Evolutionary conservation across 2,797 vertebrate species (phyloP), one percentile per base, ranked within the genome.

Genomic region (Gymnocypris eckloni): DNA sequence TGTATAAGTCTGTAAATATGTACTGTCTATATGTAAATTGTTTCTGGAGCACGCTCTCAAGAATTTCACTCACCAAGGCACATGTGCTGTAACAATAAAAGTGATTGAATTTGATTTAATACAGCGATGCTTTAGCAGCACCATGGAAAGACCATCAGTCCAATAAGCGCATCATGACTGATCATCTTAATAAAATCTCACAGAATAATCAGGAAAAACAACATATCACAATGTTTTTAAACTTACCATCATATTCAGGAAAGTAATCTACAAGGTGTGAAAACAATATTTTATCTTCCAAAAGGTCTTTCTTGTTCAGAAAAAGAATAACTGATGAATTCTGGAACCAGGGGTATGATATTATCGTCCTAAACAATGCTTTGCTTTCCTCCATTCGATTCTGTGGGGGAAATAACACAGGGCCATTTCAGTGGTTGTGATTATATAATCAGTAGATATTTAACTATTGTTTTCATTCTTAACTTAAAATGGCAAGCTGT

Each of bases 261-360:
- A 95, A 96, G 92, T 95, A 96, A 92, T 95, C 94, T 6, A 92
- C 95, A 90, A 95, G 89, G 91, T 96, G 94, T 5, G 95, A 96
- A 86, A 93, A 86, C 91, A 92, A 93, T 87, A 96, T 94, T 90
- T 95, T 96, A 93, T 96, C 95, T 88, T 95, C 88, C 88, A 96
- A 90, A 43, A 95, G 88, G 79, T 96, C 95, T 1, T 92, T 94
- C 91, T 96, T 96, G 91, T 96, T 96, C 86, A 96, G 92, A 86
- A 96, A 95, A 89, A 96, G 90, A 87, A 96, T 95, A 90, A 95
- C 87, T 1, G 95, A 95, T 50, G 94, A 94, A 0, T 93, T 59
- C 81, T 89, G 86, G 81, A 96, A 95, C 95, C 95, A 96, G 83
- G 92, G 83, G 90, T 94, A 95, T 82, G 90, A 93, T 84, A 95